A percentile compares a stretch with the other conserved stretches of the same genome.
phyloP scores from a whole-genome alignment of 2,113 vertebrate genomes.

The Ictalurus furcatus region DNA sequence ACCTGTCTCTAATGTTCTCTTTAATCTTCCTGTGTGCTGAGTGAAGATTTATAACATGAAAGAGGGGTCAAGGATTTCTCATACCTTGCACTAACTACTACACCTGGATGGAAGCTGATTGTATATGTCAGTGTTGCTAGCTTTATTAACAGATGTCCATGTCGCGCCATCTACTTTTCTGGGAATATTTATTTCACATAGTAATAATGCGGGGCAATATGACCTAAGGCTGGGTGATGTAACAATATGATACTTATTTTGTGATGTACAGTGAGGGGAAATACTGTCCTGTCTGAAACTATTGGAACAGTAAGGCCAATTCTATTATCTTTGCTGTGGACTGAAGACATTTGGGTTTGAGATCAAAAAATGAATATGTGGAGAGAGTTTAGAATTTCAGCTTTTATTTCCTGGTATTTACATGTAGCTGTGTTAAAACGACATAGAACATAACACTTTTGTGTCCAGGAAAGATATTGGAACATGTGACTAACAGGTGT shows the following conservation, averaged over 20 bases:
- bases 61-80: not conserved
- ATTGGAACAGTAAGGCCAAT: too few relatives aligned
- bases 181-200: not conserved
- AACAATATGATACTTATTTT: not conserved
- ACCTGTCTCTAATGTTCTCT: conserved; percentile 1
- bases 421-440: too few relatives aligned
- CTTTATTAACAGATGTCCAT: not conserved
- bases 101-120: not conserved
- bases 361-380: too few relatives aligned
- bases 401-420: too few relatives aligned
- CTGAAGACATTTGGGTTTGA: too few relatives aligned
- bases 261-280: not conserved
- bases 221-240: not conserved
- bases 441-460: too few relatives aligned
- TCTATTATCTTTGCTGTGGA: too few relatives aligned
- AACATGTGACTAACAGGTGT: too few relatives aligned
- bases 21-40: conserved; percentile 6
- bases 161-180: not conserved
- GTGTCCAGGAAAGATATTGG: too few relatives aligned
- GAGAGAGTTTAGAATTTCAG: too few relatives aligned
- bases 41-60: not conserved
- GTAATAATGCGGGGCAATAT: not conserved
- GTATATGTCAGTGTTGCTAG: not conserved
- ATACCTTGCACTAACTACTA: not conserved
- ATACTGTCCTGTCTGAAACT: too few relatives aligned